These are phyloP conservation scores for Ceratitis capitata DNA, from an alignment of 1,140 invertebrate genomes.

Conservation along the genomic window DNA sequence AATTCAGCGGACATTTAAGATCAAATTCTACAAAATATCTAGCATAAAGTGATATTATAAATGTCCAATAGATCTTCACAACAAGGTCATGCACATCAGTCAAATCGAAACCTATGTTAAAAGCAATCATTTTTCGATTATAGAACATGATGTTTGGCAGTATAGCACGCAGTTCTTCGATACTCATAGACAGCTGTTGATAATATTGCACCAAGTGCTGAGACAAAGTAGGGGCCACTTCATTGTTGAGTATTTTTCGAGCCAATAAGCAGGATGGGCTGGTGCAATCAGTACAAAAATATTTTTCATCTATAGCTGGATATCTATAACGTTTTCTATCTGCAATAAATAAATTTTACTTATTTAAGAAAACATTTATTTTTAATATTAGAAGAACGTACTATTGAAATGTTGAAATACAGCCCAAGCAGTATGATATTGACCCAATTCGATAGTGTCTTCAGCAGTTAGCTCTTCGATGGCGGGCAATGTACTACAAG, in stretches of 20 bases:
- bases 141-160: constrained; percentile 62
- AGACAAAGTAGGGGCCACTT: constrained; percentile 56
- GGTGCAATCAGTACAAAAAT: constrained; percentile 58
- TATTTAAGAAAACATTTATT: not conserved
- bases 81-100: constrained; percentile 60
- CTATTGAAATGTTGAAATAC: constrained; percentile 55
- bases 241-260: constrained; percentile 59
- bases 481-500: not conserved
- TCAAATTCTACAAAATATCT: constrained; percentile 61
- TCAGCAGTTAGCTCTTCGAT: constrained; percentile 2
- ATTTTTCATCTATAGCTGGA: constrained; percentile 55
- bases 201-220: constrained; percentile 59
- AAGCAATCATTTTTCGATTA: constrained; percentile 60
- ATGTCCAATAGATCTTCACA: constrained; percentile 64
- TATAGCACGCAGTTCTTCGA: constrained; percentile 58
- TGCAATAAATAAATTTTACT: not conserved
- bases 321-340: constrained; percentile 57
- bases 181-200: constrained; percentile 58
- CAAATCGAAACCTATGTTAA: constrained; percentile 56
- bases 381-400: constrained; percentile 19
- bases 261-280: constrained; percentile 59
- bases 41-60: constrained; percentile 61
- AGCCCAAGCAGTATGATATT: constrained; percentile 63
- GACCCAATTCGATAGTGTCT: not conserved
- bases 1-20: constrained; percentile 47